Conservation (phyloP, 1,140 invertebrate genomes). For the Lucilia sericata region DNA sequence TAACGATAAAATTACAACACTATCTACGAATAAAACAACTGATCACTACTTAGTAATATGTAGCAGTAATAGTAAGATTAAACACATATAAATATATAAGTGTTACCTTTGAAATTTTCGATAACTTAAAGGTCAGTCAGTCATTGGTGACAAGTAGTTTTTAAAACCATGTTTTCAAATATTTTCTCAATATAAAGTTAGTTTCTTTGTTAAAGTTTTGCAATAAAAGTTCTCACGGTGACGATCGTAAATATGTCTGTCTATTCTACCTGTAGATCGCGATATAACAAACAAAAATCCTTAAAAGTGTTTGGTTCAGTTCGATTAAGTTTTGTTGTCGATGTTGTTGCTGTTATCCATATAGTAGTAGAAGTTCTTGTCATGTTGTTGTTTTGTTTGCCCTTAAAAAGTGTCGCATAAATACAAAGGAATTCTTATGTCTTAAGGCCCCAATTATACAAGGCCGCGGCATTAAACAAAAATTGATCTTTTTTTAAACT, state of each 20-base stretch:
- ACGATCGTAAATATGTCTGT: not conserved
- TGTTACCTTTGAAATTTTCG: not conserved
- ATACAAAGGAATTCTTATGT: constrained; percentile 49
- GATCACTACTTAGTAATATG: too few relatives aligned
- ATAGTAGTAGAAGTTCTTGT: not conserved
- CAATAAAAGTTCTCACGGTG: constrained; percentile 12
- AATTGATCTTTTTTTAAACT: constrained; percentile 40
- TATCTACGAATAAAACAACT: too few relatives aligned
- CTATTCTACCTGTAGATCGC: constrained; percentile 17
- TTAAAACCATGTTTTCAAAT: not conserved
- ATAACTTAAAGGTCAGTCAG: not conserved
- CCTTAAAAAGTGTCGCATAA: constrained; percentile 39
- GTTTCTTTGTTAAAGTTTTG: not conserved
- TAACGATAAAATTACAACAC: too few relatives aligned
- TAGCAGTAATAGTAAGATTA: too few relatives aligned
- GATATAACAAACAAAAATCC: not conserved
- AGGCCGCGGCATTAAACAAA: constrained; percentile 47
- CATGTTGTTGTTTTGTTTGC: not conserved
- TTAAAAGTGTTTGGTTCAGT: not conserved
- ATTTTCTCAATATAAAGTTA: not conserved
- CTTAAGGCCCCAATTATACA: constrained; percentile 51
- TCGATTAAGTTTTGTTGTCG: not conserved
- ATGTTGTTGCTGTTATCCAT: not conserved
- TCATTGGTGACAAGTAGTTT: not conserved
- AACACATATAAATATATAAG: too few relatives aligned